Evolutionary conservation across 2,113 vertebrate genomes (phyloP), one percentile per base, ranked within the genome.

Genomic region (Malaclemys terrapin): DNA sequence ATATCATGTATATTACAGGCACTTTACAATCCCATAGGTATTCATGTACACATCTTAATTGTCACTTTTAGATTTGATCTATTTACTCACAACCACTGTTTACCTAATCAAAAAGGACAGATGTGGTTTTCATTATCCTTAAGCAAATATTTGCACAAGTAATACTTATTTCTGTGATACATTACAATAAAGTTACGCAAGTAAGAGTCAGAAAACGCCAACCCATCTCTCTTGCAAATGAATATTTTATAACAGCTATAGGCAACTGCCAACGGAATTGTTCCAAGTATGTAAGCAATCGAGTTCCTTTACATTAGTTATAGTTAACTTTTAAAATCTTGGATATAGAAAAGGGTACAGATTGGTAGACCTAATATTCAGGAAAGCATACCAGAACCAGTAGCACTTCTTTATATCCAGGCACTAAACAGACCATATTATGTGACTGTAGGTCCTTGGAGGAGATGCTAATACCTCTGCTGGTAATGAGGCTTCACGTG

Each of bases 131-230:
- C 84, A 75, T 92, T 89, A 69, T 76, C 42, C 80, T 94, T 88
- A 50, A 86, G 90, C 91, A 96, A 95, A 93, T 92, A 90, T 93
- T 97, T 97, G 57, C 80, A 86, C 13, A 84, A 45, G 89, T 85
- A 90, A 95, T 84, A 95, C 50, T 87, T 82, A 59, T 54, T 89
- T 93, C 42, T 50, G 35, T 79, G 85, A 91, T 45, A 80, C 35
- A 54, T 2, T 53, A 72, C 72, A 83, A 85, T 76, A 52, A 88
- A 25, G 38, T 35, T 95, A 69, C 59, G 54, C 38, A 75, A 47
- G 52, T 45, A 93, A 91, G 79, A 89, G 35, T 47, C 85, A 27
- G 5, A 53, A 49, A 13, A 1, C 3, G 47, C 29, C 94, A 50
- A 80, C 88, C 89, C 75, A 47, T 50, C 20, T 31, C 81, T 42